Conservation (phyloP, 1,140 invertebrate genomes). For the Subanguina moxae region DNA sequence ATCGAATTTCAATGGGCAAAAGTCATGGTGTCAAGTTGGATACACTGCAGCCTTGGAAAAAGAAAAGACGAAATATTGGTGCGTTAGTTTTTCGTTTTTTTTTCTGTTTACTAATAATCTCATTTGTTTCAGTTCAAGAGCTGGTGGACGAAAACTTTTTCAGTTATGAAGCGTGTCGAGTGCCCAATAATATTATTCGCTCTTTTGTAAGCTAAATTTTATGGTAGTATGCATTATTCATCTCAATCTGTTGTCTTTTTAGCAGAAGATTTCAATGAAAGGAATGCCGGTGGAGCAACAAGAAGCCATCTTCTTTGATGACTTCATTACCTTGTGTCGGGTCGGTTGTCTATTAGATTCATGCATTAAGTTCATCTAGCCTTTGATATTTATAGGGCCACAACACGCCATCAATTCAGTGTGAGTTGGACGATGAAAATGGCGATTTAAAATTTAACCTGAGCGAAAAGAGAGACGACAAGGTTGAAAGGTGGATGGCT, state of each 20-base stretch:
- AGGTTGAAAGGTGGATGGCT: conserved; percentile 14
- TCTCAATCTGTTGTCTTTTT: conserved; percentile 12
- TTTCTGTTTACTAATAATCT: background rate
- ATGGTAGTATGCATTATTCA: background rate
- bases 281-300: background rate
- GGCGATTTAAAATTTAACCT: background rate
- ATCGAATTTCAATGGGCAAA: too few species aligned
- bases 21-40: too few species aligned
- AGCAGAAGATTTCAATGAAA: conserved; percentile 8
- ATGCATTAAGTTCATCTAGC: background rate
- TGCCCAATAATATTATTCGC: conserved; percentile 20
- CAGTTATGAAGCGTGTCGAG: conserved; percentile 12
- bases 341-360: conserved; percentile 1
- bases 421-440: background rate
- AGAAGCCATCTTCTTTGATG: conserved; percentile 16
- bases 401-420: conserved; percentile 27
- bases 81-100: background rate
- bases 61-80: background rate
- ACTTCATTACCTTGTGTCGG: conserved; percentile 24
- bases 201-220: conserved; percentile 10
- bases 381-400: conserved; percentile 15
- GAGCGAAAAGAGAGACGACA: background rate
- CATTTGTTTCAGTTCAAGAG: conserved; percentile 17
- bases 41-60: background rate
- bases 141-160: conserved; percentile 22